Base-by-base conservation (phyloP, 2,888 invertebrate species). In the Latrodectus hesperus region DNA sequence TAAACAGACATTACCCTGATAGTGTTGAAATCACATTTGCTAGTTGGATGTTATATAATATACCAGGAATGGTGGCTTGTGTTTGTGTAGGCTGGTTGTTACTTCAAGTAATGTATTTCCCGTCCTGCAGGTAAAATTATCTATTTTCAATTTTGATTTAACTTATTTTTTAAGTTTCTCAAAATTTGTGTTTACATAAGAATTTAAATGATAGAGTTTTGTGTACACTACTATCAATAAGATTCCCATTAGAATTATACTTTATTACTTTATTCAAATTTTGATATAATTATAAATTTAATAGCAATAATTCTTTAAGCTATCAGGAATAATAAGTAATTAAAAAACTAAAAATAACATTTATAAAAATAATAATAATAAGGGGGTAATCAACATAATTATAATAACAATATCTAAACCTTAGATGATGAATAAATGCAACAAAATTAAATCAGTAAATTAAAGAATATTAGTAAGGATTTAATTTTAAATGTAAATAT, bases 41-140 rank as follows among this genome's bases (percentile, higher is more conserved):
- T 90, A 95, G 95, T 90, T 97, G 97, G 95, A 96, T 97, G 95
- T 94, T 95, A 90, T 96, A 96, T 92, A 95, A 96, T 90, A 95
- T 96, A 0, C 97, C 97, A 0, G 94, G 95, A 1, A 96, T 97
- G 96, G 91, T 97, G 83, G 90, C 96, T 1, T 96, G 96, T 93
- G 95, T 96, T 91, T 91, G 95, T 51, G 92, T 96, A 0, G 95
- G 95, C 51, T 96, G 96, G 95, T 64, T 96, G 1, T 95, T 96
- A 93, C 93, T 97, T 70, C 96, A 96, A 92, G 38, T 82, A 9
- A n/a, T 82, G 17, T 87, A 81, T 26, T 60, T 82, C 5, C 81
- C 87, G 1, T 87, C 81, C 10, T 87, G 87, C 81, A 72, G 22
- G 67, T 22, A 17, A 17, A 4, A 9, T 67, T 12, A 67, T 67